Percentiles rank a stretch among this genome's conserved stretches.
Evolutionary conservation across 2,113 vertebrate genomes (phyloP).

Genomic region (Myiagra hebetior): DNA sequence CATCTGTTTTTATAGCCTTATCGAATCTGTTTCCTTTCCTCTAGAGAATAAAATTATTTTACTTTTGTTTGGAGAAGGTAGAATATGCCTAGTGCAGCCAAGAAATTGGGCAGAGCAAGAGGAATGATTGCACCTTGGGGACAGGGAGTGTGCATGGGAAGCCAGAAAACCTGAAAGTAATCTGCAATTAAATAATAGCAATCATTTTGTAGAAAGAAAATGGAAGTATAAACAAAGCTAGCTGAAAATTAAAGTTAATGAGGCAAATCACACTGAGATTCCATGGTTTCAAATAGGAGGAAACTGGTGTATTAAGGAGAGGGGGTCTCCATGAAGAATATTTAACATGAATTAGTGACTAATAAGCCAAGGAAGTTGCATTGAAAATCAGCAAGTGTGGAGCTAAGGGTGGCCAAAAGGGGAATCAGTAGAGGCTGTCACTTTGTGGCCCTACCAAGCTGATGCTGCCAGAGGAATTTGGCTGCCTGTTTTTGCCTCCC

Average conservation of each 20-base stretch:
- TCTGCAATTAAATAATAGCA: neutral
- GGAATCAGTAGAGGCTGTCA: rapidly evolving
- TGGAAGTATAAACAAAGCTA: neutral
- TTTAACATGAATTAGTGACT: neutral
- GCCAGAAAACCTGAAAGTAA: neutral
- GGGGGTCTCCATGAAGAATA: neutral
- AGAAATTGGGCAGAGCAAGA: neutral
- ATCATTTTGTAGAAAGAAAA: neutral
- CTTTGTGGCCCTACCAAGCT: neutral
- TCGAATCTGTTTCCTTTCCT: neutral
- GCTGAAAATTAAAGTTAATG: neutral
- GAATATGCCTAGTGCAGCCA: neutral
- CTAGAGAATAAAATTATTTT: neutral
- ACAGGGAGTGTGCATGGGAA: neutral
- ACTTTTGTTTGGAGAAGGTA: neutral
- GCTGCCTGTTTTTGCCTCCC: neutral
- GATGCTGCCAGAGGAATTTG: neutral
- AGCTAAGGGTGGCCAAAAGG: neutral
- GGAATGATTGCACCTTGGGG: neutral
- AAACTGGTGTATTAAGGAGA: neutral
- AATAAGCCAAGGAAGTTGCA: neutral
- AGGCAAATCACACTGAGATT: neutral
- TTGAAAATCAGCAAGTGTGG: neutral
- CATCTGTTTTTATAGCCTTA: neutral
- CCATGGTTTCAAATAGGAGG: neutral